phyloP scores from a whole-genome alignment of 1,140 invertebrate genomes.

The Rhyacophila brunnea region DNA sequence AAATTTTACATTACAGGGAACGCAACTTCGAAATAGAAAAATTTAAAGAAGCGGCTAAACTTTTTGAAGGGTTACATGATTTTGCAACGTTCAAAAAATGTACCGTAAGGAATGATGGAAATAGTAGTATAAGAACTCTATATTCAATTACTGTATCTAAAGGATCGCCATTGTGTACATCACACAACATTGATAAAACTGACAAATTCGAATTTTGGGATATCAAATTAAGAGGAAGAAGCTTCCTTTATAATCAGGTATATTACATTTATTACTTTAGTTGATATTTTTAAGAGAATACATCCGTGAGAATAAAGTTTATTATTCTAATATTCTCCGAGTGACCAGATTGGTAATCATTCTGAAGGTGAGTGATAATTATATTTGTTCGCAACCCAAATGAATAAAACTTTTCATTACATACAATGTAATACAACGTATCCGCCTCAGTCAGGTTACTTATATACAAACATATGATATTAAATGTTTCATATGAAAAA shows the following conservation, averaged over 20 bases:
- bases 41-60: constrained; percentile 52
- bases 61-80: constrained; percentile 65
- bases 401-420: no score
- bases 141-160: constrained; percentile 52
- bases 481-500: no score
- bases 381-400: no score
- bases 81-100: constrained; percentile 65
- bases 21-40: constrained; percentile 60
- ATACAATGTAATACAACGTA: no score
- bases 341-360: no score
- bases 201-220: constrained; percentile 61
- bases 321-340: no score
- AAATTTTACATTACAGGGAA: constrained; percentile 44
- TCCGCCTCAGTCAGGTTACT: no score
- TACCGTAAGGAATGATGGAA: constrained; percentile 41
- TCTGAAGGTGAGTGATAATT: no score
- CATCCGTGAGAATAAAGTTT: no score
- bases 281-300: no score
- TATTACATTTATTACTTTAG: no score
- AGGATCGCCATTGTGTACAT: constrained; percentile 46
- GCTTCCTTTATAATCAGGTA: constrained; percentile 77
- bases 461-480: no score
- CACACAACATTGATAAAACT: constrained; percentile 39
- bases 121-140: constrained; percentile 53
- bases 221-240: constrained; percentile 58